Evolutionary conservation across 2,797 vertebrate species (phyloP).

Genomic region (Enteromius argenteus): DNA sequence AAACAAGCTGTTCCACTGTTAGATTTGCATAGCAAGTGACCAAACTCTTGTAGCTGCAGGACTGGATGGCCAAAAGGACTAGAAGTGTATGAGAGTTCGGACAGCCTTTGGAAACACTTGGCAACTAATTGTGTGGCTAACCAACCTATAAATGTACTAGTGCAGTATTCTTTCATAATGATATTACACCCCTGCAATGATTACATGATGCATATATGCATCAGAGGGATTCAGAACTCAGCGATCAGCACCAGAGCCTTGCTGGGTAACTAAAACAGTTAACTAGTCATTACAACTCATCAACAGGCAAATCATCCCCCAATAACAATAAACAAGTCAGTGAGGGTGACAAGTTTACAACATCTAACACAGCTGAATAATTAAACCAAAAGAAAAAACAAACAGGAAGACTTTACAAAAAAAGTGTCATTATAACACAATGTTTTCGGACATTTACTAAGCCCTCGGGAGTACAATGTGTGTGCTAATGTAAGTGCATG

Average conservation of each 20-base stretch:
- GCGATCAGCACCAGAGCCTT: not conserved
- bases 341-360: not conserved
- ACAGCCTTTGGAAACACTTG: not conserved
- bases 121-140: not conserved
- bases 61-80: not conserved
- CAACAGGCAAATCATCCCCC: not conserved
- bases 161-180: not conserved
- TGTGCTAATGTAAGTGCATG: not conserved
- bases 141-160: not conserved
- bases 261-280: not conserved
- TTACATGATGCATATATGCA: too few species aligned
- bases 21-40: conserved; percentile 3
- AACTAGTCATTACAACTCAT: conserved; percentile 18
- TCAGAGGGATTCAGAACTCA: not conserved
- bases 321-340: conserved; percentile 1
- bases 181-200: not conserved
- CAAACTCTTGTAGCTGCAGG: not conserved
- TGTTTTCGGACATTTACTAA: not conserved
- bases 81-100: not conserved
- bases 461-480: too few species aligned
- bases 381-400: not conserved
- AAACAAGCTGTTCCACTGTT: conserved; percentile 19
- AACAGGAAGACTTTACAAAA: not conserved
- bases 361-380: not conserved
- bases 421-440: not conserved